Evolutionary conservation across 2,797 vertebrate species (phyloP).

Genomic region (Lepilemur ruficaudatus): DNA sequence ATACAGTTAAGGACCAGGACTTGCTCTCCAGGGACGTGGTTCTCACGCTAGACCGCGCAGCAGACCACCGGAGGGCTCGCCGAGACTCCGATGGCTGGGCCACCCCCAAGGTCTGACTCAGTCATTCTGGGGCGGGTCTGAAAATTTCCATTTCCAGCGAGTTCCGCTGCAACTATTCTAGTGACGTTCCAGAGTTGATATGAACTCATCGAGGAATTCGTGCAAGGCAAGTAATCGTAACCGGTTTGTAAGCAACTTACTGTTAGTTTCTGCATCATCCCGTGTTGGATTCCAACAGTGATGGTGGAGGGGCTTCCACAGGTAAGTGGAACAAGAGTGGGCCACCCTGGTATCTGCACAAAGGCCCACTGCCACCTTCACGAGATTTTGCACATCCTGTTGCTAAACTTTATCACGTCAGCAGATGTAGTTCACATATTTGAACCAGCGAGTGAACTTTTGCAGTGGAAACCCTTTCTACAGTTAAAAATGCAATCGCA

Average conservation of each 20-base stretch:
- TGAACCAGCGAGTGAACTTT: not conserved
- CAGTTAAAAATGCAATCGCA: not conserved
- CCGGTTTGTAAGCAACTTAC: not conserved
- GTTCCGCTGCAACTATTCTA: not conserved
- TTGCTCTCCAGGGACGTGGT: not conserved
- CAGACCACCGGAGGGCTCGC: not conserved
- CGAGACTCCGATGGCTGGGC: not conserved
- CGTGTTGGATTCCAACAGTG: too few species aligned
- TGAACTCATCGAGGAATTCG: not conserved
- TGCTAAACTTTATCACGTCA: not conserved
- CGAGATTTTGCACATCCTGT: not conserved
- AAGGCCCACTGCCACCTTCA: not conserved
- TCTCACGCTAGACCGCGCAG: rapidly evolving
- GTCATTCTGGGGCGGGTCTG: too few species aligned
- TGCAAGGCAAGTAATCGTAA: not conserved
- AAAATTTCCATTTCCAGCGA: not conserved
- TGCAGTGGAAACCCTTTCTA: not conserved
- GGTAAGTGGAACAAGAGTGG: not conserved
- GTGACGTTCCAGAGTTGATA: not conserved
- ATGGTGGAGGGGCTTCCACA: too few species aligned
- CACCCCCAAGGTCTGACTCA: not conserved
- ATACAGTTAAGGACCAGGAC: not conserved
- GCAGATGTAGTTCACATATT: not conserved
- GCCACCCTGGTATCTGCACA: not conserved
- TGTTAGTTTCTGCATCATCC: not conserved